Conservation (phyloP, 2,797 vertebrate genomes). For the Danio kyathit region DNA sequence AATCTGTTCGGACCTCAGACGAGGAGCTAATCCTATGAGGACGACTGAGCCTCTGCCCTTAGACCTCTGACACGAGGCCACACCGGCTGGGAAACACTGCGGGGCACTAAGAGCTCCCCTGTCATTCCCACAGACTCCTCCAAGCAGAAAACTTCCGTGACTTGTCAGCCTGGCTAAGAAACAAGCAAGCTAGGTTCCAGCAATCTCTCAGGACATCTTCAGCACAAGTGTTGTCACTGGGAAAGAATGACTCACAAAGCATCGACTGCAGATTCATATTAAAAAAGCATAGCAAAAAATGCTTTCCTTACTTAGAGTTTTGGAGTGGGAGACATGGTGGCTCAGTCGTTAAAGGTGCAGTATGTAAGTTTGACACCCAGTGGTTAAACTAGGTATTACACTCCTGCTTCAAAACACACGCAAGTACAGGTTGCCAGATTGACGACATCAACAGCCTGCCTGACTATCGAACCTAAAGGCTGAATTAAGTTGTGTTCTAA, state of each 20-base stretch:
- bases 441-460: no score
- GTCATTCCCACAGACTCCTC: conserved; percentile 66
- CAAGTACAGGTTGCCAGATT: no score
- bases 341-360: no score
- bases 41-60: conserved; percentile 15
- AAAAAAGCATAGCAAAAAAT: conserved; percentile 61
- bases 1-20: conserved; percentile 21
- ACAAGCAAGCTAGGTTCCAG: conserved; percentile 1
- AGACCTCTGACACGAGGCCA: conserved; percentile 44
- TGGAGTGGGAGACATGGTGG: no score
- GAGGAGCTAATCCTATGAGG: not conserved
- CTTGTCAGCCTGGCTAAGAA: conserved; percentile 55
- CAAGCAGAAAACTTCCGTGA: conserved; percentile 59
- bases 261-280: conserved; percentile 45
- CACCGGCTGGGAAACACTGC: conserved; percentile 50
- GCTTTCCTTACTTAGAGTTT: no score
- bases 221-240: conserved; percentile 53
- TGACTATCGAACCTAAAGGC: no score
- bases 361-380: no score
- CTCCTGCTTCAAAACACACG: no score
- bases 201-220: conserved; percentile 40
- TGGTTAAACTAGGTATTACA: no score
- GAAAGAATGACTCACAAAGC: conserved; percentile 60
- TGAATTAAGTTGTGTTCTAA: no score
- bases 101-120: conserved; percentile 65